A percentile compares a stretch with the other conserved stretches of the same genome.
These are phyloP conservation scores for Capromys pilorides DNA, from an alignment of 2,797 vertebrate genomes.

Conservation along the genomic window DNA sequence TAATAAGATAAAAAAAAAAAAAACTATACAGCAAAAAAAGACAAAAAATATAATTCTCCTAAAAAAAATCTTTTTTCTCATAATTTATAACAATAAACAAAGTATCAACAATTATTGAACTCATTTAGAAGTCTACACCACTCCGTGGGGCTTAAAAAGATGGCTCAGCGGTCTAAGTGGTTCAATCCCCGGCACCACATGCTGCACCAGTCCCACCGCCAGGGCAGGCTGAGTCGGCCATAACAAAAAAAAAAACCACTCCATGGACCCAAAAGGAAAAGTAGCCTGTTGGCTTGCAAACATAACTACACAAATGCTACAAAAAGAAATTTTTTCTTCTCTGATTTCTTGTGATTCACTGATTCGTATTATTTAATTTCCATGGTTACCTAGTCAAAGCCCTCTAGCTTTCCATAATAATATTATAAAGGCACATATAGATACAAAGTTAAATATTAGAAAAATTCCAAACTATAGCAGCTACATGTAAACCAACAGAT, in stretches of 20 bases:
- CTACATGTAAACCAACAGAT: neutral
- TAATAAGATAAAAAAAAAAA: too few relatives aligned
- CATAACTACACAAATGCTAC: neutral
- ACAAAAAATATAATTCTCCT: too few relatives aligned
- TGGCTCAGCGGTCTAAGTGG: too few relatives aligned
- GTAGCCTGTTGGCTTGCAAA: slow-evolving; percentile 8
- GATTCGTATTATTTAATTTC: neutral
- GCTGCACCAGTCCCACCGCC: too few relatives aligned
- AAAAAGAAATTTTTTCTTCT: neutral
- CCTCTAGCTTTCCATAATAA: slow-evolving; percentile 15
- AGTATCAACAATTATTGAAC: neutral
- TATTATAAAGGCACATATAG: slow-evolving; percentile 11
- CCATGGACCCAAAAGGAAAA: slow-evolving; percentile 46
- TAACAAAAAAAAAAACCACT: neutral
- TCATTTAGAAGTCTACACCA: slow-evolving; percentile 52
- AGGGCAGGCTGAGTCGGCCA: too few relatives aligned
- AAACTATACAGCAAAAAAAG: too few relatives aligned
- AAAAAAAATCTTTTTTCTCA: too few relatives aligned
- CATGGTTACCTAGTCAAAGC: neutral
- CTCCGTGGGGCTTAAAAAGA: neutral
- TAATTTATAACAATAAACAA: slow-evolving; percentile 51
- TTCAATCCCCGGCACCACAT: too few relatives aligned
- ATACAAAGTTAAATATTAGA: slow-evolving; percentile 26
- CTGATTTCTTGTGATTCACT: neutral
- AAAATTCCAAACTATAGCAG: slow-evolving; percentile 30